Conservation (phyloP, 2,113 vertebrate genomes). For the Sylvia atricapilla region DNA sequence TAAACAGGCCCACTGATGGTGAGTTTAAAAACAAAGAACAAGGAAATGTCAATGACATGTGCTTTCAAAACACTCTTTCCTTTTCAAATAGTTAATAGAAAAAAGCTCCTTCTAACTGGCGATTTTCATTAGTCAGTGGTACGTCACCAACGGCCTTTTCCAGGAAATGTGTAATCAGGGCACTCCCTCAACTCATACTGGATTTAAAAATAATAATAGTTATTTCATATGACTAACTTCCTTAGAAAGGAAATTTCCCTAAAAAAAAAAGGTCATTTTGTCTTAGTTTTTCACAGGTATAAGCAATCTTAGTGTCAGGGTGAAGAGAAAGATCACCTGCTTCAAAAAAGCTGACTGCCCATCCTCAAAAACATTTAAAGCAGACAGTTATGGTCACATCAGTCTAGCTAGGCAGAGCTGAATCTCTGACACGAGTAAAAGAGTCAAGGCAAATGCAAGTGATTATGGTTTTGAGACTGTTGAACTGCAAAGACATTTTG, state of each 20-base stretch:
- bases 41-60: background rate
- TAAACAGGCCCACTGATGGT: background rate
- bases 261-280: background rate
- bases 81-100: constrained; percentile 19
- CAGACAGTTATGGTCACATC: background rate
- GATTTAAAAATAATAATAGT: constrained; percentile 47
- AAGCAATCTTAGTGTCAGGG: background rate
- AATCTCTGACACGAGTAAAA: background rate
- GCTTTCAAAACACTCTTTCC: background rate
- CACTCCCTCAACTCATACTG: constrained; percentile 63
- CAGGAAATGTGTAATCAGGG: constrained; percentile 67
- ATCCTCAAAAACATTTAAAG: background rate
- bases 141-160: constrained; percentile 48
- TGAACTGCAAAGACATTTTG: background rate
- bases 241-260: constrained; percentile 69
- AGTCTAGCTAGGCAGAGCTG: background rate
- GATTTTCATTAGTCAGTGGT: constrained; percentile 40
- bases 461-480: background rate
- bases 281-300: background rate
- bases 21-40: background rate
- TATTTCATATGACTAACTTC: constrained; percentile 61
- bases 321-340: background rate
- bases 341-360: background rate
- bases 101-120: background rate
- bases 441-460: background rate